These are phyloP conservation scores for Hirtodrosophila duncani DNA, from an alignment of 2,888 invertebrate genomes.

Conservation along the genomic window DNA sequence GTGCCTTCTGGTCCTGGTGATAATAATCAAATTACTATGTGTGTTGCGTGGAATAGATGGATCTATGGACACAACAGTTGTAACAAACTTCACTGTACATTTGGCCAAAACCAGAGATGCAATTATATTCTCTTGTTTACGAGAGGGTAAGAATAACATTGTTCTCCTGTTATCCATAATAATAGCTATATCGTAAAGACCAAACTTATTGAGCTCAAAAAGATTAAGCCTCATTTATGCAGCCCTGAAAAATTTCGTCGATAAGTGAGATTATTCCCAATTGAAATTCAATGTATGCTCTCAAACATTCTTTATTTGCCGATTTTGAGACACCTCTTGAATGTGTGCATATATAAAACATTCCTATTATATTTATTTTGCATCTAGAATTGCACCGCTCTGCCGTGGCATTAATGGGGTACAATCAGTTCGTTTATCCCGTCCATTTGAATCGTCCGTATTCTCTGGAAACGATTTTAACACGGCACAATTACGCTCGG, in stretches of 20 bases:
- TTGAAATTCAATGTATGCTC: not conserved
- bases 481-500: conserved; percentile 44
- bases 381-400: conserved; percentile 28
- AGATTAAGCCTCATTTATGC: no score
- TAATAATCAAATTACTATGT: conserved; percentile 4
- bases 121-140: conserved; percentile 58
- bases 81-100: conserved; percentile 48
- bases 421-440: conserved; percentile 47
- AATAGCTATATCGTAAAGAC: not conserved
- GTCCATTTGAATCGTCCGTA: conserved; percentile 41
- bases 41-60: not conserved
- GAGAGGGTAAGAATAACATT: conserved; percentile 56
- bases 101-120: conserved; percentile 51
- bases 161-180: no score
- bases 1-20: not conserved
- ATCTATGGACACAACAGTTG: conserved; percentile 32
- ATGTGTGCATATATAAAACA: not conserved
- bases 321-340: no score
- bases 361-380: no score
- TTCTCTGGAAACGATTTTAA: conserved; percentile 37
- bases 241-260: no score
- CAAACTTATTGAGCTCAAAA: no score
- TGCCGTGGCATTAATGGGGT: conserved; percentile 32
- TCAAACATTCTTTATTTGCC: not conserved
- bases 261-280: not conserved